A percentile compares a stretch with the other conserved stretches of the same genome.
These are phyloP conservation scores for Drosophila mauritiana DNA, from an alignment of 1,140 invertebrate genomes.

Conservation along the genomic window DNA sequence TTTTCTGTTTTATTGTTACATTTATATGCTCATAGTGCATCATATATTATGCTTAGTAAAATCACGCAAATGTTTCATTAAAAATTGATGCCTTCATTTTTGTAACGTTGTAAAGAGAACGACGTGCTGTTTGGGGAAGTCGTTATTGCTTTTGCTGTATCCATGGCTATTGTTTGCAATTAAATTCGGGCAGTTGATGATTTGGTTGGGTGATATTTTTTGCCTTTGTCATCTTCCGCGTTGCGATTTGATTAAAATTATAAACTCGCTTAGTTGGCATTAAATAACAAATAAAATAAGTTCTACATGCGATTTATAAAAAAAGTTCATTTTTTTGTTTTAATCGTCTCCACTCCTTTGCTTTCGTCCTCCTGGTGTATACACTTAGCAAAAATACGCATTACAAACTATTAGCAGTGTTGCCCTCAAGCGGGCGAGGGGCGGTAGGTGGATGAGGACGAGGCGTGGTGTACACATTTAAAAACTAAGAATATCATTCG, in stretches of 20 bases:
- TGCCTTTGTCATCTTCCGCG: slow-evolving; percentile 17
- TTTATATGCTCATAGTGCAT: slow-evolving; percentile 45
- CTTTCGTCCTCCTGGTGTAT: slow-evolving; percentile 59
- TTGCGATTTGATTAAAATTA: slow-evolving; percentile 69
- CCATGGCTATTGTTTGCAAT: slow-evolving; percentile 45
- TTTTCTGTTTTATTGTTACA: slow-evolving; percentile 71
- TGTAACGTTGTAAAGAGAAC: slow-evolving; percentile 43
- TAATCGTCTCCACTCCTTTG: slow-evolving; percentile 19
- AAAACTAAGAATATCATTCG: slow-evolving; percentile 59
- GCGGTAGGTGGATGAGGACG: slow-evolving; percentile 17
- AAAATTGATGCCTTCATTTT: slow-evolving; percentile 71
- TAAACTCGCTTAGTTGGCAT: slow-evolving; percentile 77
- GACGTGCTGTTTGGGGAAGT: slow-evolving; percentile 31
- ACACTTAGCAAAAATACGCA: slow-evolving; percentile 81
- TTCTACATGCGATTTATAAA: slow-evolving; percentile 65
- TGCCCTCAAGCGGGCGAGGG: slow-evolving; percentile 31
- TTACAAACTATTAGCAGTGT: slow-evolving; percentile 64
- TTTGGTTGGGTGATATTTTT: slow-evolving; percentile 5
- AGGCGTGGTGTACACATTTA: slow-evolving; percentile 61
- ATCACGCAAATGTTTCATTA: slow-evolving; percentile 78
- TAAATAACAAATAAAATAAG: slow-evolving; percentile 81
- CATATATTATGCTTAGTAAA: slow-evolving; percentile 72
- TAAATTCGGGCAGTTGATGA: slow-evolving; percentile 44
- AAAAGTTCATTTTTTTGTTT: slow-evolving; percentile 25
- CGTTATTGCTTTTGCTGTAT: slow-evolving; percentile 19